A percentile compares a stretch with the other conserved stretches of the same genome.
Evolutionary conservation across 2,113 vertebrate genomes (phyloP).

Genomic region (Petrocephalus zakoni): DNA sequence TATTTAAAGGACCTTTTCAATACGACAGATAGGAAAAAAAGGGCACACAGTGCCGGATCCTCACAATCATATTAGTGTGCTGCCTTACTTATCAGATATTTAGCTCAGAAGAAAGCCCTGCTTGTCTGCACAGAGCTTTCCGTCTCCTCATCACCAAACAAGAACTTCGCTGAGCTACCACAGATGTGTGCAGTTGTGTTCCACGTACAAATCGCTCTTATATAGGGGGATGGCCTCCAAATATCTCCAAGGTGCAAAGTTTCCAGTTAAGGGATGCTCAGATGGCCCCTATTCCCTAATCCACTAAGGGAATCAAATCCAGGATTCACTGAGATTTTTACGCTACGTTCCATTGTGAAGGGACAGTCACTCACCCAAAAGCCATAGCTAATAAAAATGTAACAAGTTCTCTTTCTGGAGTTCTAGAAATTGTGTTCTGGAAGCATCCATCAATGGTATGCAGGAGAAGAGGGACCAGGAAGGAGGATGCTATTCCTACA

Average conservation of each 20-base stretch:
- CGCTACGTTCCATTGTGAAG: neutral
- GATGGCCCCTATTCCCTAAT: neutral
- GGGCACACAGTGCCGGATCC: neutral
- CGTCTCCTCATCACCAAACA: neutral
- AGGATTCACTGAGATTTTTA: neutral
- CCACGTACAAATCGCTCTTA: neutral
- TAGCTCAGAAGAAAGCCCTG: neutral
- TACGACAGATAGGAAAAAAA: neutral
- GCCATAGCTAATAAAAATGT: neutral
- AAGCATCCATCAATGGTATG: neutral
- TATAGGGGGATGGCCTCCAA: too few species aligned
- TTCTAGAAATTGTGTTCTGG: neutral
- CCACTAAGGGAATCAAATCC: neutral
- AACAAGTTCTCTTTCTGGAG: neutral
- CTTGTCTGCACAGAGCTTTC: neutral
- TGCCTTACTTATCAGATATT: neutral
- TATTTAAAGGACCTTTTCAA: neutral
- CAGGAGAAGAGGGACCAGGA: neutral
- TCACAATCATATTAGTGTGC: neutral
- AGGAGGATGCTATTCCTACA: neutral
- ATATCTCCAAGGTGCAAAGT: neutral
- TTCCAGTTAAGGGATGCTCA: neutral
- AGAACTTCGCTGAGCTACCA: neutral
- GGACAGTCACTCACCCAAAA: neutral
- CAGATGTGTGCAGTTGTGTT: neutral